A percentile compares a stretch with the other conserved stretches of the same genome.
phyloP scores from a whole-genome alignment of 2,113 vertebrate genomes.

The Dipodomys spectabilis region DNA sequence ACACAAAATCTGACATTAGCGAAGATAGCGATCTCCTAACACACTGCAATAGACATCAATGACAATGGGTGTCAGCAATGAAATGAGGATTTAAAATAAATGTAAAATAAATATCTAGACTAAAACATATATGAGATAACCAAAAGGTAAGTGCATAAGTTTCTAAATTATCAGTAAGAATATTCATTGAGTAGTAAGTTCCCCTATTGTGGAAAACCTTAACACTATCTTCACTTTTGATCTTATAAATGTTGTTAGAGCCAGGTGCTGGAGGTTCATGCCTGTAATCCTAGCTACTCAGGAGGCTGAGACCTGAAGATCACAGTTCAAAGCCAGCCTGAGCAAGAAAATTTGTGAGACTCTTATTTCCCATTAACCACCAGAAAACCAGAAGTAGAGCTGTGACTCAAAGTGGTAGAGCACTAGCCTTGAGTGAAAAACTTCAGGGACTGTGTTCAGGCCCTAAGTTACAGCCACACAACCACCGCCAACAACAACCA shows the following conservation, averaged over 20 bases:
- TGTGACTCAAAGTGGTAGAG: too few relatives aligned
- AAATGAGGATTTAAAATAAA: not conserved
- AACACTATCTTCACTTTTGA: not conserved
- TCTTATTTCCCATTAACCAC: too few relatives aligned
- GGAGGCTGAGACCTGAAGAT: too few relatives aligned
- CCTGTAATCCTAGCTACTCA: too few relatives aligned
- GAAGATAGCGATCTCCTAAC: not conserved
- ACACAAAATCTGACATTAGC: not conserved
- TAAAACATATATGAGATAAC: not conserved
- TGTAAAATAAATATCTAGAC: conserved; percentile 20
- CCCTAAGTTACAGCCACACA: too few relatives aligned
- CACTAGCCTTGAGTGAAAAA: too few relatives aligned
- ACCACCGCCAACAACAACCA: too few relatives aligned
- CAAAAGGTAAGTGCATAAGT: not conserved
- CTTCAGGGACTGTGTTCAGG: too few relatives aligned
- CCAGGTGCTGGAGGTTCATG: too few relatives aligned
- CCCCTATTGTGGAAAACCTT: not conserved
- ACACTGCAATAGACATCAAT: not conserved
- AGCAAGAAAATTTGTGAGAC: too few relatives aligned
- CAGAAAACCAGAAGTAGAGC: too few relatives aligned
- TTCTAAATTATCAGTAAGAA: not conserved
- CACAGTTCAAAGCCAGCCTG: too few relatives aligned
- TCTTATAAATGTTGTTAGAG: not conserved
- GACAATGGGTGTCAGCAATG: not conserved
- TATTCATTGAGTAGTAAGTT: not conserved